Evolutionary conservation across 2,888 invertebrate species (phyloP), one percentile per base, ranked within the genome.

Genomic region (Isoperla grammatica): DNA sequence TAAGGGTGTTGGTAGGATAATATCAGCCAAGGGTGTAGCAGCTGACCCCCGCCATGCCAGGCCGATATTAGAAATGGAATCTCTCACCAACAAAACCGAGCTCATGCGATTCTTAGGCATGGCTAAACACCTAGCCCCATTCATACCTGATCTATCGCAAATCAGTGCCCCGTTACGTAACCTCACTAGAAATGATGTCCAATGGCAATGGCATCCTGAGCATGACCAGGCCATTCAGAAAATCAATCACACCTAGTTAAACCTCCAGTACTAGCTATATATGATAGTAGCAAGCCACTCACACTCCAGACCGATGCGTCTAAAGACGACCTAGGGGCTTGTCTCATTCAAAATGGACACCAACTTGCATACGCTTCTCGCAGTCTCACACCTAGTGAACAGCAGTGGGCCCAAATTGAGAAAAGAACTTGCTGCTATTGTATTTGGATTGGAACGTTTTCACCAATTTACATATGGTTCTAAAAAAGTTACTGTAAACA

Each of bases 41-140:
- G 54, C 54, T 55, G 15, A n/a, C 15, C n/a, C n/a, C n/a, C 12
- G 35, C 12, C 40, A 50, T 13, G 50, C 35, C 2, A 20, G 39
- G 29, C 15, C 46, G 2, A 40, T 59, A 19, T 11, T 43, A 1
- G 15, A 53, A 1, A n/a, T 59, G 20, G 40, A 20, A 12, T 11
- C 8, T 5, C 68, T 69, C 22, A 65, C 60, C 48, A 66, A 64
- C 49, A 67, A 66, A 55, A 64, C 65, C 61, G 66, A 66, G 12
- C 35, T 71, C 1, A 64, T 68, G 53, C 64, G 64, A 56, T 66
- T 71, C 45, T 62, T 70, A 20, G 70, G 71, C 6, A 54, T 70
- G 40, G 63, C 67, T 2, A 69, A 66, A 17, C 69, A 69, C 65
- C 58, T 69, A 4, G 49, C 63, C 23, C 66, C 66, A 64, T 70